These are phyloP conservation scores for Ladona fulva DNA, from an alignment of 1,140 invertebrate species.

Conservation along the genomic window DNA sequence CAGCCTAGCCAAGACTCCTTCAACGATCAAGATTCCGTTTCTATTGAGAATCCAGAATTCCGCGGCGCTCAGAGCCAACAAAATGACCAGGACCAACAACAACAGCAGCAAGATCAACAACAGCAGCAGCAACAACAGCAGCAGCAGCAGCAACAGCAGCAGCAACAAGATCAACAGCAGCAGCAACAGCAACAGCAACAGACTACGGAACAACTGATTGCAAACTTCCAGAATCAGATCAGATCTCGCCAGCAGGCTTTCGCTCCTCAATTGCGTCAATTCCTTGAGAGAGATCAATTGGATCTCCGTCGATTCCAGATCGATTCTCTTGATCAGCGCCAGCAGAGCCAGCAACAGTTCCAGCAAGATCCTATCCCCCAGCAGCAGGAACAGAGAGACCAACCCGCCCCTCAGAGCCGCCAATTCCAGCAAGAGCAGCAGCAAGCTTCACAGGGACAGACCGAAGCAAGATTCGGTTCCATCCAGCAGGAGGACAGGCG, in stretches of 20 bases:
- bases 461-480: slow-evolving; percentile 9
- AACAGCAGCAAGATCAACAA: slow-evolving; percentile 15
- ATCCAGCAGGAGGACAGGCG: neutral
- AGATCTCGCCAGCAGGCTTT: neutral
- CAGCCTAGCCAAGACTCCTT: slow-evolving; percentile 20
- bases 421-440: neutral
- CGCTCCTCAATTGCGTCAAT: neutral
- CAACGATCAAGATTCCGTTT: slow-evolving; percentile 17
- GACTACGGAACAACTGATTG: slow-evolving; percentile 17
- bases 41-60: slow-evolving; percentile 15
- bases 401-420: neutral
- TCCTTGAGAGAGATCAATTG: neutral
- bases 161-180: slow-evolving; percentile 24
- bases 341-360: slow-evolving; percentile 23
- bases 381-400: slow-evolving; percentile 23
- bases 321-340: neutral
- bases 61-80: slow-evolving; percentile 15
- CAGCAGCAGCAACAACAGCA: slow-evolving; percentile 15
- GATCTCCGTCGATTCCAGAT: neutral
- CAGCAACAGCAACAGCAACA: slow-evolving; percentile 25
- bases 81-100: slow-evolving; percentile 15
- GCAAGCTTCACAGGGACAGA: neutral
- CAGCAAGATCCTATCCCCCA: slow-evolving; percentile 22
- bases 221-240: neutral
- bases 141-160: slow-evolving; percentile 20